Evolutionary conservation across 2,797 vertebrate genomes (phyloP), one percentile per base, ranked within the genome.

Genomic region (Emydoidea blandingii): DNA sequence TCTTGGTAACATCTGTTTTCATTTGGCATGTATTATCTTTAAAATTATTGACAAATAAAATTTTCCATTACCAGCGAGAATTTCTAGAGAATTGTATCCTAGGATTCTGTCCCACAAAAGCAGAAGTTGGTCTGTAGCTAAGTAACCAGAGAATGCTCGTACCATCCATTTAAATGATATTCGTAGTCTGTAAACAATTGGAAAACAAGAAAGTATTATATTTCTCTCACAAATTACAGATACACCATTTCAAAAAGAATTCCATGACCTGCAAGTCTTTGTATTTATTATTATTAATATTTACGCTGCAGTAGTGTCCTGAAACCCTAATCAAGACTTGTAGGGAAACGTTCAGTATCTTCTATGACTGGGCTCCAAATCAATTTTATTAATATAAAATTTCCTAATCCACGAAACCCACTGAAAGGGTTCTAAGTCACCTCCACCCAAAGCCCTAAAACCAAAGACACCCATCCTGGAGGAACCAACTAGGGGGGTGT

Each of bases 101-200:
- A 99, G 98, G 97, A 99, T 98, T 94, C 99, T 99, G 96, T 99
- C 99, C 99, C 99, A 99, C 83, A 99, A 98, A 83, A 99, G 98
- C 80, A 99, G 98, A 92, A 99, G 99, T 93, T 99, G 99, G 97
- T 99, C 99, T 27, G 99, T 99, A 86, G 99, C 99, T 90, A 99
- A 98, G 96, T 99, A 99, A 81, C 99, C 99, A 31, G 99, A 99
- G 97, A 99, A 99, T 50, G 99, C 99, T 81, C 99, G 98, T 53
- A 99, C 99, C 99, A 99, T 99, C 99, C 99, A 99, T 93, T 99
- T 99, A 96, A 99, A 99, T 82, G 99, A 99, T 92, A 99, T 99
- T 25, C 99, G 99, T 95, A 99, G 98, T 94, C 99, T 99, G 94
- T 12, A 81, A 83, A 91, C 25, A 90, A 97, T 54, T 37, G 16